Conservation (phyloP, 1,140 invertebrate genomes). For the Hirudo medicinalis region DNA sequence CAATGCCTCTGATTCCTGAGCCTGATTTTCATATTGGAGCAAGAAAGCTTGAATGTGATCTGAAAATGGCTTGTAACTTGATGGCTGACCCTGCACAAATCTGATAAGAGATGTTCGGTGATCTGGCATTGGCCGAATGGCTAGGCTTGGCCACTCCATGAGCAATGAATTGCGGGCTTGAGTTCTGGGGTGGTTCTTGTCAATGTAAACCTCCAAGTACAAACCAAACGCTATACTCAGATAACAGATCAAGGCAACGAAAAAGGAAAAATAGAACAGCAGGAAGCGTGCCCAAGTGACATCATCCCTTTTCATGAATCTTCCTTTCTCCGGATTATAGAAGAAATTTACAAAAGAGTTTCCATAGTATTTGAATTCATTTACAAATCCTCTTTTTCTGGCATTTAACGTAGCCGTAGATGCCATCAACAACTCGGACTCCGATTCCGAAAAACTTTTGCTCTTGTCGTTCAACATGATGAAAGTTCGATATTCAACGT, state of each 20-base stretch:
- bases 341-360: slow-evolving; percentile 21
- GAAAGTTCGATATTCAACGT: not conserved
- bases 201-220: slow-evolving; percentile 24
- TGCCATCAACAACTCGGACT: slow-evolving; percentile 17
- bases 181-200: slow-evolving; percentile 22
- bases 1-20: slow-evolving; percentile 20
- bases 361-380: slow-evolving; percentile 17
- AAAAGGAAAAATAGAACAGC: slow-evolving; percentile 23
- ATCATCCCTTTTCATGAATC: slow-evolving; percentile 21
- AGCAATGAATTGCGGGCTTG: slow-evolving; percentile 16
- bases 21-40: slow-evolving; percentile 22
- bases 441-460: slow-evolving; percentile 16
- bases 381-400: slow-evolving; percentile 19
- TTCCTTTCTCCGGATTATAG: slow-evolving; percentile 21
- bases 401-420: slow-evolving; percentile 13
- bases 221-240: slow-evolving; percentile 19
- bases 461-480: slow-evolving; percentile 4
- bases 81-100: slow-evolving; percentile 48
- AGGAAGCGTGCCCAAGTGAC: slow-evolving; percentile 21
- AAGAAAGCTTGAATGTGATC: slow-evolving; percentile 32
- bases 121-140: slow-evolving; percentile 69
- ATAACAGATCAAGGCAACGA: slow-evolving; percentile 16
- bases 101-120: slow-evolving; percentile 84
- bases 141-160: not conserved
- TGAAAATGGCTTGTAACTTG: slow-evolving; percentile 29